A percentile compares a stretch with the other conserved stretches of the same genome.
Conservation (phyloP, 2,888 invertebrate species). For the Craniophora ligustri region DNA sequence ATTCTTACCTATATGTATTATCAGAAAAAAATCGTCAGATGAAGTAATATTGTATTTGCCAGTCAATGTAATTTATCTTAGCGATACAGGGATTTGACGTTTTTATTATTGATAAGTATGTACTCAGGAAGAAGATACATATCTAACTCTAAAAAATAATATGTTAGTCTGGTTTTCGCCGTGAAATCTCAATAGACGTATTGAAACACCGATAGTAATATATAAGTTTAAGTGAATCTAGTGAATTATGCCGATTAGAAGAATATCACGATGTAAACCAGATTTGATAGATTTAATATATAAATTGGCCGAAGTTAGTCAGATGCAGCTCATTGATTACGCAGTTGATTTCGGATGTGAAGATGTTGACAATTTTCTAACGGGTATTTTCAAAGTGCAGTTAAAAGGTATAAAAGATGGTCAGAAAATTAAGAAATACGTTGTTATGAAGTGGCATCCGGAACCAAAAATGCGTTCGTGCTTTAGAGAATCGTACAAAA, state of each 20-base stretch:
- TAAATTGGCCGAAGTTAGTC: slow-evolving; percentile 63
- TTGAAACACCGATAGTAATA: slow-evolving; percentile 40
- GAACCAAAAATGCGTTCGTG: slow-evolving; percentile 61
- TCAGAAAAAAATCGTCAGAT: slow-evolving; percentile 1
- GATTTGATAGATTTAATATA: slow-evolving; percentile 69
- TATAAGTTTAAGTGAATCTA: slow-evolving; percentile 34
- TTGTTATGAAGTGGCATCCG: slow-evolving; percentile 73
- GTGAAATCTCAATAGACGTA: slow-evolving; percentile 20
- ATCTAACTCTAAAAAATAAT: slow-evolving; percentile 32
- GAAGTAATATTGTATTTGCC: slow-evolving; percentile 13
- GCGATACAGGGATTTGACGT: slow-evolving; percentile 31
- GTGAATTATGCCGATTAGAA: slow-evolving; percentile 69
- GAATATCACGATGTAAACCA: slow-evolving; percentile 68
- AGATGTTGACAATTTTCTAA: slow-evolving; percentile 69
- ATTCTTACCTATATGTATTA: no score
- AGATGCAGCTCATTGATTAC: slow-evolving; percentile 62
- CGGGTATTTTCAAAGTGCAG: slow-evolving; percentile 65
- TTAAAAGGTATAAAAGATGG: slow-evolving; percentile 67
- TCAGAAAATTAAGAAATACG: slow-evolving; percentile 61
- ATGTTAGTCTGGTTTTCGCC: slow-evolving; percentile 11
- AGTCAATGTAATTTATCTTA: slow-evolving; percentile 33
- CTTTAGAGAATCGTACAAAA: slow-evolving; percentile 68
- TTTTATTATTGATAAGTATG: slow-evolving; percentile 30
- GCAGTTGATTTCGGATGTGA: slow-evolving; percentile 64
- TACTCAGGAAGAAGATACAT: slow-evolving; percentile 20